Percentiles rank a stretch among this genome's conserved stretches.
These are phyloP conservation scores for Hetaerina americana DNA, from an alignment of 1,140 invertebrate genomes.

Conservation along the genomic window DNA sequence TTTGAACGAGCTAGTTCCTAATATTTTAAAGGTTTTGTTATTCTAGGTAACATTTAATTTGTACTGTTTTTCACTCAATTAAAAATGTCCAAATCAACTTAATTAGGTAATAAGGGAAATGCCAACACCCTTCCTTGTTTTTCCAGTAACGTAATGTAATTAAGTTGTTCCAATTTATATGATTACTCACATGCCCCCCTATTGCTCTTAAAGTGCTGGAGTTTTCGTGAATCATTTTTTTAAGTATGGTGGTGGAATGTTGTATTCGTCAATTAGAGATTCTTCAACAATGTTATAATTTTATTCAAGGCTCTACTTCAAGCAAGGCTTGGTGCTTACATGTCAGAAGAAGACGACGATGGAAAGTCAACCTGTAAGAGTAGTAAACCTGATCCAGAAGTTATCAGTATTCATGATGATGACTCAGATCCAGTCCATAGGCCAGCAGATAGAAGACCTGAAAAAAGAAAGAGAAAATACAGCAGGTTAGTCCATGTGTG, in stretches of 20 bases:
- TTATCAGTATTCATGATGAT: slow-evolving; percentile 22
- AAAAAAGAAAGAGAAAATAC: slow-evolving; percentile 9
- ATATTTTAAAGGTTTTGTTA: too few relatives aligned
- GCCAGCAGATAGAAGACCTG: slow-evolving; percentile 1
- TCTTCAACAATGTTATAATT: slow-evolving; percentile 6
- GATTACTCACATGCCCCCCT: too few relatives aligned
- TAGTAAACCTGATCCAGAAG: slow-evolving; percentile 16
- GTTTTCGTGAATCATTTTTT: too few relatives aligned
- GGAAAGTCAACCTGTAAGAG: slow-evolving; percentile 3
- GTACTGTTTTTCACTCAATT: too few relatives aligned
- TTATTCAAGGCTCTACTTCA: slow-evolving; percentile 37
- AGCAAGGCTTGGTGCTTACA: slow-evolving; percentile 35
- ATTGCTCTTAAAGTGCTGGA: too few relatives aligned
- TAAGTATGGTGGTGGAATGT: background rate
- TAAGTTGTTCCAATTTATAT: too few relatives aligned
- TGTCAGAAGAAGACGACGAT: slow-evolving; percentile 19
- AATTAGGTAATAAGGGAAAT: too few relatives aligned
- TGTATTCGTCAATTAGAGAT: background rate
- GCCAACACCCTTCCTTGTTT: too few relatives aligned
- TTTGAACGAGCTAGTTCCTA: too few relatives aligned
- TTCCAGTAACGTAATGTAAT: too few relatives aligned
- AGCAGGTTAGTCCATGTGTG: slow-evolving; percentile 8
- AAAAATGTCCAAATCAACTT: too few relatives aligned
- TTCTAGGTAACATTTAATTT: too few relatives aligned
- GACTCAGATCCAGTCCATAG: slow-evolving; percentile 13